Base-by-base conservation (phyloP, 2,888 invertebrate genomes). In the Amphipoea oculea region DNA sequence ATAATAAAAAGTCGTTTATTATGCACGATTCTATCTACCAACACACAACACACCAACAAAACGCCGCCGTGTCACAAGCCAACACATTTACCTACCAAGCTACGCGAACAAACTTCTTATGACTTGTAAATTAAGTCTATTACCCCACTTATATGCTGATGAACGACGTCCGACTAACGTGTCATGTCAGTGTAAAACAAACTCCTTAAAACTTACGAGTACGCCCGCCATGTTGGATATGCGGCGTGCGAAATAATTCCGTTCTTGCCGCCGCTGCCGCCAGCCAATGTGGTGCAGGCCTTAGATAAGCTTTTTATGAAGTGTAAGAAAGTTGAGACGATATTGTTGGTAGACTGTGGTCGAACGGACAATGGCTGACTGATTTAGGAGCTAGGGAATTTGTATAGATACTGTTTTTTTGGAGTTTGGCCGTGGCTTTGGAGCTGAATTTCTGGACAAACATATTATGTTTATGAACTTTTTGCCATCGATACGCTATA, bases 91-190 rank as follows among this genome's bases (percentile, higher is more conserved):
- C 40, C 36, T 45, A 17, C 23, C 45, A n/a, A 54, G 23, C 72
- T 40, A 68, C 40, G 66, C 45, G 23, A 65, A 66, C 65, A 45
- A 82, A 82, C 86, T 85, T 66, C 86, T 82, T 82, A 82, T 77
- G 76, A 85, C 85, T 84, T 84, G 77, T 74, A 81, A 85, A 85
- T 82, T 69, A 82, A 82, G 74, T 67, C 74, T 79, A 85, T 86
- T 85, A 82, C 74, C 69, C 72, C 83, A 77, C 76, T 86, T 77
- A 76, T 86, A 86, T 86, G 83, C 76, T 81, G 82, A 85, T 77
- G 79, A 82, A 85, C 76, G 72, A 86, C 86, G 23, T 85, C 86
- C 86, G 86, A 73, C 76, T 42, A 77, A 77, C 74, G 79, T 69
- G 76, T 45, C 63, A 42, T 42, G 86, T 79, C 82, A 79, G 77